Evolutionary conservation across 2,113 vertebrate species (phyloP), one percentile per base, ranked within the genome.

Genomic region (Myiopsitta monachus): DNA sequence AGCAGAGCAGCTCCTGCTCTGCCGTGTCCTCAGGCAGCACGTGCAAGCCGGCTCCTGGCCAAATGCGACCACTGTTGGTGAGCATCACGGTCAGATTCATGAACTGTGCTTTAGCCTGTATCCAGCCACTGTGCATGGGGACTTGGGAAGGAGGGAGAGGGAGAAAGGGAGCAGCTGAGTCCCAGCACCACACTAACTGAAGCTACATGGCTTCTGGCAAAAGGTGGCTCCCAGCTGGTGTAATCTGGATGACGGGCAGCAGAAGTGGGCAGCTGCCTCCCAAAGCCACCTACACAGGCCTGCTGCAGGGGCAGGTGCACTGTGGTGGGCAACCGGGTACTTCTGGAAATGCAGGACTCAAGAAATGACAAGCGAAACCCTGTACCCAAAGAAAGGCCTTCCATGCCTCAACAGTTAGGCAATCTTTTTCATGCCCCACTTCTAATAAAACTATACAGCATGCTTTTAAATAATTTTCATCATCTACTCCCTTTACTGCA

Each of bases 311-410:
- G 4, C 54, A 81, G 62, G 68, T 0, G 3, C 17, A 1, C 28
- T 4, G 38, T 1, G 2, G 3, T 2, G 4, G n/a, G 70, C 33
- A 27, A 21, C 49, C 28, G 1, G 0, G 13, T 4, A 10, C 0
- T 1, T 16, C 44, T 12, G 31, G 3, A 7, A 14, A 30, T 1
- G 14, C 61, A 9, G 41, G 4, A 4, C 44, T 28, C 16, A 4
- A 33, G 30, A 28, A 46, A 22, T 4, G 43, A 46, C 38, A 41
- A 17, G 38, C 46, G 9, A 43, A 43, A 22, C 24, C 2, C 1
- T 3, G 33, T 9, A 39, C 14, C 44, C n/a, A 5, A 38, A 17
- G 19, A 43, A 33, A 24, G 33, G 33, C 59, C 23, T 6, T 6
- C 36, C 11, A 30, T 43, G 66, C 18, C 70, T 33, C 81, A 27